Percentiles rank a stretch among this genome's conserved stretches.
Evolutionary conservation across 2,113 vertebrate species (phyloP).

Genomic region (Psilopsiagon aymara): DNA sequence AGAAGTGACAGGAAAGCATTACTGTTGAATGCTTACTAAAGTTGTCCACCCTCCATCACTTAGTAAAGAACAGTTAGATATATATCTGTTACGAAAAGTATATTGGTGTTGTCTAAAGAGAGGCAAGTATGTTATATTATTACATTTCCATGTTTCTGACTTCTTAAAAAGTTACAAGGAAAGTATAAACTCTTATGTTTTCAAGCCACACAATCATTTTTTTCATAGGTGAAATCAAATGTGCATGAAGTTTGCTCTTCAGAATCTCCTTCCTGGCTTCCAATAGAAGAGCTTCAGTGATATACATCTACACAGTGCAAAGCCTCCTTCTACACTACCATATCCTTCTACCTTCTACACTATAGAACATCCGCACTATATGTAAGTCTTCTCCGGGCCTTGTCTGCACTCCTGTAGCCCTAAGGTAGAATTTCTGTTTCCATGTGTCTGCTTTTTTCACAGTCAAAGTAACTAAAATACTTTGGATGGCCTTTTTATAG

Average conservation of each 20-base stretch:
- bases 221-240: neutral
- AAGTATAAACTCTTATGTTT: neutral
- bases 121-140: neutral
- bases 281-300: neutral
- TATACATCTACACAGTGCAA: neutral
- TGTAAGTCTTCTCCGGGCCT: neutral
- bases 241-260: neutral
- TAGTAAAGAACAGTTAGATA: neutral
- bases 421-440: rapidly evolving
- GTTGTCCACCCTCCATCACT: neutral
- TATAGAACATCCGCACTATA: rapidly evolving
- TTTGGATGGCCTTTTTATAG: rapidly evolving
- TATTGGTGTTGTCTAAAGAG: neutral
- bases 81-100: neutral
- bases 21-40: neutral
- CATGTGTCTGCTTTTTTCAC: neutral
- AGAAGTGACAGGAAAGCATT: neutral
- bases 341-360: neutral
- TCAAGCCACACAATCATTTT: neutral
- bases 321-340: neutral
- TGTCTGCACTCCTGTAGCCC: rapidly evolving
- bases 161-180: neutral
- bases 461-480: neutral
- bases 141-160: neutral
- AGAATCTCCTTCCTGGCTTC: neutral